Evolutionary conservation across 2,797 vertebrate species (phyloP).

Genomic region (Phoebastria nigripes): DNA sequence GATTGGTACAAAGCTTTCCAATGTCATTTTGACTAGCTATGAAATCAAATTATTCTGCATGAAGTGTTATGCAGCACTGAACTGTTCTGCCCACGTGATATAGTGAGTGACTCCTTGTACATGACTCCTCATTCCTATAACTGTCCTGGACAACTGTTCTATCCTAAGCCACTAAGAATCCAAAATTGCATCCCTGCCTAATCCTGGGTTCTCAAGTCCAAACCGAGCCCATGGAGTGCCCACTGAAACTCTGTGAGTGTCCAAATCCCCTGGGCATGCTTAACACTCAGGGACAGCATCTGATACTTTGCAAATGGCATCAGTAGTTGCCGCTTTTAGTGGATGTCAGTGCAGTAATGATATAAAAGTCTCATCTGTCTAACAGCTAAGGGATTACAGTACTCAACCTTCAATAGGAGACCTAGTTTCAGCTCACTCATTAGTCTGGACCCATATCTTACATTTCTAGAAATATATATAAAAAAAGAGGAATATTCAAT

Average conservation of each 20-base stretch:
- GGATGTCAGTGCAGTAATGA: neutral
- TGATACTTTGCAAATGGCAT: neutral
- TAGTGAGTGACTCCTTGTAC: neutral
- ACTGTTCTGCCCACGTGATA: neutral
- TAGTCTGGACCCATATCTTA: neutral
- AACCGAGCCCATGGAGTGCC: rapidly evolving
- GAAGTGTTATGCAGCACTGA: neutral
- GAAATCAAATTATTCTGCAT: neutral
- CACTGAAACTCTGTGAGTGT: neutral
- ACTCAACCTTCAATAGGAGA: neutral
- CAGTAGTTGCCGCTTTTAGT: neutral
- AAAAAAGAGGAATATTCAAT: neutral
- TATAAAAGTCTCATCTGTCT: neutral
- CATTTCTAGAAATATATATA: neutral
- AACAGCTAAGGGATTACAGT: neutral
- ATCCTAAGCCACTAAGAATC: neutral
- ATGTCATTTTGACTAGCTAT: neutral
- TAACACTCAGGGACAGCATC: neutral
- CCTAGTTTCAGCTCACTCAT: neutral
- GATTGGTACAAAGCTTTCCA: neutral
- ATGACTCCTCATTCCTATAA: neutral
- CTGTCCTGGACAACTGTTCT: neutral
- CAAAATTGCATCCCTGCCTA: neutral
- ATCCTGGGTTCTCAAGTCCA: neutral
- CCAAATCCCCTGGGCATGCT: neutral